phyloP scores from a whole-genome alignment of 2,888 invertebrate species.

The Steinernema carpocapsae region DNA sequence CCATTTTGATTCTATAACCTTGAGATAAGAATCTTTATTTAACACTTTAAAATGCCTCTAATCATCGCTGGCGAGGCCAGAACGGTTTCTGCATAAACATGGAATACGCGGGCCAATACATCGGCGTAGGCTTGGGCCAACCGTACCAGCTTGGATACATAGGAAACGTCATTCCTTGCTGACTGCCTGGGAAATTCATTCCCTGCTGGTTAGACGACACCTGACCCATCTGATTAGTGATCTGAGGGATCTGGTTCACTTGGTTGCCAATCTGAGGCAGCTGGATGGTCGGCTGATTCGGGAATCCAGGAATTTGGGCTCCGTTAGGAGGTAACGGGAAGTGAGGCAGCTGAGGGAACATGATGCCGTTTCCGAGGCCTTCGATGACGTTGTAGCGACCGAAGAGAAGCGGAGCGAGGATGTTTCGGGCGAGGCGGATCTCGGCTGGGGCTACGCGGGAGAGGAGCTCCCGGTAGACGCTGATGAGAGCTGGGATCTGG shows the following conservation, averaged over 20 bases:
- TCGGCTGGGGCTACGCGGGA: background rate
- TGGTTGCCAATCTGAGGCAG: background rate
- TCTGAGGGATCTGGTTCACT: background rate
- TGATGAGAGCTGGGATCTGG: conserved; percentile 12
- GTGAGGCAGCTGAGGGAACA: conserved; percentile 27
- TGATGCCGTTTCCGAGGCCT: conserved; percentile 10
- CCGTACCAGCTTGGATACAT: conserved; percentile 9
- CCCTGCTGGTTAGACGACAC: background rate
- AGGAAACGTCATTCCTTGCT: no score
- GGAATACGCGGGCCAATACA: conserved; percentile 28
- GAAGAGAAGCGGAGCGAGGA: conserved; percentile 28
- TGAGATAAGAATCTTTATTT: no score
- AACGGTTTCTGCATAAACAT: conserved; percentile 29
- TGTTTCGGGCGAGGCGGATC: conserved; percentile 3
- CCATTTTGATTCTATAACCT: no score
- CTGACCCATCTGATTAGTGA: background rate
- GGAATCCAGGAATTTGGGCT: background rate
- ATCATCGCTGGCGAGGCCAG: conserved; percentile 27
- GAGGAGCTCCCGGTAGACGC: conserved; percentile 21
- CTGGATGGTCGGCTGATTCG: background rate
- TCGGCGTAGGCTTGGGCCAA: conserved; percentile 28
- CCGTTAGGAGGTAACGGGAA: background rate
- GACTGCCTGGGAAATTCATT: background rate
- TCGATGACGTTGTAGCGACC: conserved; percentile 31
- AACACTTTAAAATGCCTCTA: background rate